These are phyloP conservation scores for Calycopis cecrops DNA, from an alignment of 1,140 invertebrate species.

Conservation along the genomic window DNA sequence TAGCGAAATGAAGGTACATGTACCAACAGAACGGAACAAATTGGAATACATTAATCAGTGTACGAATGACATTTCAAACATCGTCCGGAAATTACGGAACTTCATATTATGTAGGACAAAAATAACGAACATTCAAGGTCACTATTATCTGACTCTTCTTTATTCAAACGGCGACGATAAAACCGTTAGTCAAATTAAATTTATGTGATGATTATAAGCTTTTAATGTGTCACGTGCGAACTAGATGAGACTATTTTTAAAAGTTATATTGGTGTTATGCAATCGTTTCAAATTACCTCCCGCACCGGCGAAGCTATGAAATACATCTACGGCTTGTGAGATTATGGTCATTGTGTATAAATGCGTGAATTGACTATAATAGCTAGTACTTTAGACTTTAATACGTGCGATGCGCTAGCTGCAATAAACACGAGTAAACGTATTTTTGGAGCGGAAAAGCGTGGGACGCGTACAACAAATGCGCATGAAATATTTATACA, in stretches of 20 bases:
- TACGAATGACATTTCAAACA: no score
- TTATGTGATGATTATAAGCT: not conserved
- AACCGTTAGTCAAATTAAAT: no score
- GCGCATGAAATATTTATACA: constrained; percentile 25
- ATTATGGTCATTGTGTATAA: constrained; percentile 12
- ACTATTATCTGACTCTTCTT: no score
- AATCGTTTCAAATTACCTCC: constrained; percentile 31
- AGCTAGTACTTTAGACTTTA: constrained; percentile 21
- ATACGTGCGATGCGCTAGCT: constrained; percentile 33
- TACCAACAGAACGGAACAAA: no score
- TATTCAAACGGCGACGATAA: no score
- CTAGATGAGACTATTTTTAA: not conserved
- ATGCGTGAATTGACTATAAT: constrained; percentile 8
- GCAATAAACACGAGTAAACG: constrained; percentile 37
- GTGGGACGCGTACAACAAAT: constrained; percentile 32
- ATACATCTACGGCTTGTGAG: constrained; percentile 23
- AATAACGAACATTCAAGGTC: no score
- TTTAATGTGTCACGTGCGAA: not conserved
- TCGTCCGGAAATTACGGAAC: no score
- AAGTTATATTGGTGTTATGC: constrained; percentile 20
- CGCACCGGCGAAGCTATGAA: constrained; percentile 28
- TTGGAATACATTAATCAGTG: no score
- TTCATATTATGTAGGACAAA: no score
- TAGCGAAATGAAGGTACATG: no score
- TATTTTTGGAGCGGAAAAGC: constrained; percentile 27